Base-by-base conservation (phyloP, 1,140 invertebrate species). In the Zaprionus capensis region DNA sequence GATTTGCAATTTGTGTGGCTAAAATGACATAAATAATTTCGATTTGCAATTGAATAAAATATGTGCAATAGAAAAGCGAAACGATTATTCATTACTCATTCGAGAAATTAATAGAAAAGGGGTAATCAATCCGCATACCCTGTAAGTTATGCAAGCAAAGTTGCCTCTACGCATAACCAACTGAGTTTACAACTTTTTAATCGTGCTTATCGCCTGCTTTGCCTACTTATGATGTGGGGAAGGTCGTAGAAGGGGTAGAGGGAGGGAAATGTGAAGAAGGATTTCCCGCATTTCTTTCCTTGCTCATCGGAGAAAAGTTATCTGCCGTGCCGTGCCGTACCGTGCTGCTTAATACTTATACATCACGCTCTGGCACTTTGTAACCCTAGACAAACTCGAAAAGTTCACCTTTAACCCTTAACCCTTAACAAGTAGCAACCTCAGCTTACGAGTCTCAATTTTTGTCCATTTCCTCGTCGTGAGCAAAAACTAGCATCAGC, bases 321-420 rank as follows among this genome's bases (percentile, higher is more conserved):
- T 46, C 41, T 46, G 34, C 15, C n/a, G 26, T 22, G 28, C 28
- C 9, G 3, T 34, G 28, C 28, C 5, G 28, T 31, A 9, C 31
- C 31, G 31, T 34, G 9, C 31, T 63, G 66, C 72, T 65, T 71
- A 71, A 71, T 71, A 53, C 73, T 65, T 71, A 65, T 76, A 66
- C 73, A 76, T 66, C 69, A 76, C 74, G 67, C 72, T 72, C 63
- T 73, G 70, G 69, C 74, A 72, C 69, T 76, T 76, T 76, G 74
- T 76, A 76, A 76, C 74, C 70, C 57, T 62, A 76, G 69, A 72
- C 69, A 72, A 76, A 76, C 70, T 72, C 71, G 26, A 58, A 73
- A 75, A 68, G 63, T 75, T 75, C 74, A 76, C 75, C 75, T 68
- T 63, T 77, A 74, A 77, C 75, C 75, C 71, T 74, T 68, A 68